phyloP scores from a whole-genome alignment of 2,888 invertebrate genomes.

The Galerucella calmariensis region DNA sequence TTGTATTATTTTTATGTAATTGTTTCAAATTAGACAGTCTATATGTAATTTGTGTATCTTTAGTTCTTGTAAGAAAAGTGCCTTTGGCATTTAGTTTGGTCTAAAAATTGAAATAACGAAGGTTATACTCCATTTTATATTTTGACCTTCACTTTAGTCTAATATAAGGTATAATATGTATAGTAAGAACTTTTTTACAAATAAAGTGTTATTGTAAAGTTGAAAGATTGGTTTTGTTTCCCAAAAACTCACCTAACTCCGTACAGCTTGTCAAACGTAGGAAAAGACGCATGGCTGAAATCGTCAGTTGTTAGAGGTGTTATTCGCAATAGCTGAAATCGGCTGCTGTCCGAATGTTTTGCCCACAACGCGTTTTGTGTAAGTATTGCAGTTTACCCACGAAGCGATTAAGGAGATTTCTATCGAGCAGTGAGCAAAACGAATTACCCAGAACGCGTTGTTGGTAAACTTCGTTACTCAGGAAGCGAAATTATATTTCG shows the following conservation, averaged over 20 bases:
- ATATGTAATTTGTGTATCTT: conserved; percentile 3
- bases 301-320: too few species aligned
- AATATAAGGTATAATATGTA: conserved; percentile 23
- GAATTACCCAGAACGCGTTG: too few species aligned
- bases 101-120: conserved; percentile 19
- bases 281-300: too few species aligned
- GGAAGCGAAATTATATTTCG: too few species aligned
- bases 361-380: too few species aligned
- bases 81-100: conserved; percentile 43
- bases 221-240: background rate
- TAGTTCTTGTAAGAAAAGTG: conserved; percentile 33
- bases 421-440: too few species aligned
- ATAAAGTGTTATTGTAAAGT: conserved; percentile 35
- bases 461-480: too few species aligned
- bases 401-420: too few species aligned
- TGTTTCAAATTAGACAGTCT: conserved; percentile 11
- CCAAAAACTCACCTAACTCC: background rate
- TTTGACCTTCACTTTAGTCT: conserved; percentile 23
- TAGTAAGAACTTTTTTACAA: conserved; percentile 38
- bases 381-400: too few species aligned
- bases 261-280: too few species aligned
- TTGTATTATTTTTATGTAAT: conserved; percentile 29
- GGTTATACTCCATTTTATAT: conserved; percentile 15
- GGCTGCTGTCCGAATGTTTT: too few species aligned
- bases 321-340: too few species aligned